phyloP scores from a whole-genome alignment of 2,888 invertebrate genomes.

The Heteromyza rotundicornis region DNA sequence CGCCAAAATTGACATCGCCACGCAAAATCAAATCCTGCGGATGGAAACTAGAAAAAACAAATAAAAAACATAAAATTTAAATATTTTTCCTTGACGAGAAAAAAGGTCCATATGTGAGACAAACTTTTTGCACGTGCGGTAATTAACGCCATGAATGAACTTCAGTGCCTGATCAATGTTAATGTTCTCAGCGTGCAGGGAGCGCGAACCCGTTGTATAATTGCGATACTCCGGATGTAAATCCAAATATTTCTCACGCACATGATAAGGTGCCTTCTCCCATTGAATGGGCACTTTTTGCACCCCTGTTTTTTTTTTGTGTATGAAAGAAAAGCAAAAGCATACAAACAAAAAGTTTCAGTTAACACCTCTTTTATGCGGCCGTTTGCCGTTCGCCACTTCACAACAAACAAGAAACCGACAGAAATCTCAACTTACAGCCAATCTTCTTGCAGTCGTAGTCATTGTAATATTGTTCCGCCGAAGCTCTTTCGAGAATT shows the following conservation, averaged over 20 bases:
- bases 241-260: slow-evolving; percentile 78
- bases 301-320: no score
- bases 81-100: background rate
- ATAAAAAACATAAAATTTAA: slow-evolving; percentile 15
- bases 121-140: slow-evolving; percentile 64
- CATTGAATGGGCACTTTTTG: slow-evolving; percentile 85
- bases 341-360: background rate
- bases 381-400: no score
- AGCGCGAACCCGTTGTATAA: slow-evolving; percentile 69
- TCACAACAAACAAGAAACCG: no score
- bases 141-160: slow-evolving; percentile 75
- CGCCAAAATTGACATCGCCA: slow-evolving; percentile 87
- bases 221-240: slow-evolving; percentile 77
- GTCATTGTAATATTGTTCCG: slow-evolving; percentile 90
- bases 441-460: slow-evolving; percentile 92
- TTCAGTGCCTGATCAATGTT: slow-evolving; percentile 81
- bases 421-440: slow-evolving; percentile 73
- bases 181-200: slow-evolving; percentile 71
- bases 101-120: slow-evolving; percentile 24
- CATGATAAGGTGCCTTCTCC: slow-evolving; percentile 74
- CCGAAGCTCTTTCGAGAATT: slow-evolving; percentile 90
- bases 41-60: slow-evolving; percentile 66
- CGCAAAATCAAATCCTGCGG: slow-evolving; percentile 78
- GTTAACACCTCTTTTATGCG: background rate
- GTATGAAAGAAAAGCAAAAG: slow-evolving; percentile 12